Evolutionary conservation across 2,888 invertebrate genomes (phyloP).

Genomic region (Cephus nigrinus): DNA sequence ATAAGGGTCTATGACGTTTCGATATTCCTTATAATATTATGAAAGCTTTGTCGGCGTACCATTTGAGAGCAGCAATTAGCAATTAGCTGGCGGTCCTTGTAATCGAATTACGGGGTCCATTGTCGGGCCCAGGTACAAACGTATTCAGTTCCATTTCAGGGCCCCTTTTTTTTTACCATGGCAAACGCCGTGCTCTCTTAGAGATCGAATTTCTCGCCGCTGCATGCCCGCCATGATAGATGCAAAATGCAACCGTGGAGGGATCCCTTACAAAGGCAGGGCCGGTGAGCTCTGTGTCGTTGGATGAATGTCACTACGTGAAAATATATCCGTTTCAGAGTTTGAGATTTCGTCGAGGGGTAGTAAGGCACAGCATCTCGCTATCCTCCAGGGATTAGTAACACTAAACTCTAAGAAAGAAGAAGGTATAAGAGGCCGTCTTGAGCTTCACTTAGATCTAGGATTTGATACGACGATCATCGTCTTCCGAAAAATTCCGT

Average conservation of each 20-base stretch:
- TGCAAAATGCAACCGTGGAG: constrained; percentile 58
- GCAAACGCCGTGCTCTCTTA: constrained; percentile 25
- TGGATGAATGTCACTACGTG: constrained; percentile 56
- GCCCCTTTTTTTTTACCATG: constrained; percentile 32
- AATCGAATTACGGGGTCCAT: constrained; percentile 64
- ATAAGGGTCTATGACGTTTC: too few relatives aligned
- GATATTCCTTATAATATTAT: constrained; percentile 40
- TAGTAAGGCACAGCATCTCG: constrained; percentile 15
- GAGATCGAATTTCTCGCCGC: constrained; percentile 61
- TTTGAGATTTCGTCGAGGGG: constrained; percentile 30
- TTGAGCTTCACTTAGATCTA: too few relatives aligned
- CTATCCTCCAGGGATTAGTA: constrained; percentile 42
- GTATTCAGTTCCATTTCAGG: constrained; percentile 60
- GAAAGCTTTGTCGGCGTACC: constrained; percentile 55
- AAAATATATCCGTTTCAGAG: constrained; percentile 65
- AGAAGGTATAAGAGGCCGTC: too few relatives aligned
- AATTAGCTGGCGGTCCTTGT: constrained; percentile 67
- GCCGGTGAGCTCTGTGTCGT: constrained; percentile 32
- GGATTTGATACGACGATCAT: too few relatives aligned
- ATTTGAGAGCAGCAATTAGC: constrained; percentile 62
- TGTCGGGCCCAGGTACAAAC: constrained; percentile 65
- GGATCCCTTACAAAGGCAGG: constrained; percentile 64
- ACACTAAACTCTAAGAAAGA: constrained; percentile 38
- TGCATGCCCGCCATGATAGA: constrained; percentile 43
- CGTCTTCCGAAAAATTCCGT: too few relatives aligned